phyloP scores from a whole-genome alignment of 2,888 invertebrate genomes.

The Coremacera marginata region DNA sequence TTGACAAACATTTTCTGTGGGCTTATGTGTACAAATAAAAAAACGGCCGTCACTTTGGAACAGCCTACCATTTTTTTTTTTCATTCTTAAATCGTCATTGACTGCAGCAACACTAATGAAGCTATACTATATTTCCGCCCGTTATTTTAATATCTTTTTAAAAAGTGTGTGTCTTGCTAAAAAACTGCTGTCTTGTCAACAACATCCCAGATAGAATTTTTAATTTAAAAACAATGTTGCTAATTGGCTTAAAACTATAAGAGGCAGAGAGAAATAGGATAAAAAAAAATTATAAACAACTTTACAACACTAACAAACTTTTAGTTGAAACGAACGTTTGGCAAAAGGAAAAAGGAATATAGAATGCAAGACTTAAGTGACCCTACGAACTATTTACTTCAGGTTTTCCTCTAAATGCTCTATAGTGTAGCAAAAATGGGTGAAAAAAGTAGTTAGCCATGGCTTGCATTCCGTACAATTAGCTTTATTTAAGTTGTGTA shows the following conservation, averaged over 20 bases:
- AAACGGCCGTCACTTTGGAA: too few relatives aligned
- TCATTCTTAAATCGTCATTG: too few relatives aligned
- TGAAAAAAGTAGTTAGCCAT: neutral
- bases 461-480: neutral
- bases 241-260: slow-evolving; percentile 29
- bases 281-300: neutral
- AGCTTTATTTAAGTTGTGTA: neutral
- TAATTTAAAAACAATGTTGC: slow-evolving; percentile 30
- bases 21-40: too few relatives aligned
- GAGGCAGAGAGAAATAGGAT: neutral
- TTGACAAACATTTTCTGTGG: too few relatives aligned
- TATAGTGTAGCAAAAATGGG: neutral
- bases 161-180: neutral
- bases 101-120: too few relatives aligned
- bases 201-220: neutral
- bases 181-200: neutral
- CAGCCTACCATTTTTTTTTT: too few relatives aligned
- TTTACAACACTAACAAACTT: too few relatives aligned
- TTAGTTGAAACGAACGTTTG: neutral
- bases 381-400: neutral
- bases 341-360: neutral
- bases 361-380: neutral
- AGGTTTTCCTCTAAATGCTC: neutral
- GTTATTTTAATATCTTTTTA: neutral
- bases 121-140: neutral